Percentiles rank a stretch among this genome's conserved stretches.
These are phyloP conservation scores for Acipenser ruthenus DNA, from an alignment of 2,797 vertebrate species.

Conservation along the genomic window DNA sequence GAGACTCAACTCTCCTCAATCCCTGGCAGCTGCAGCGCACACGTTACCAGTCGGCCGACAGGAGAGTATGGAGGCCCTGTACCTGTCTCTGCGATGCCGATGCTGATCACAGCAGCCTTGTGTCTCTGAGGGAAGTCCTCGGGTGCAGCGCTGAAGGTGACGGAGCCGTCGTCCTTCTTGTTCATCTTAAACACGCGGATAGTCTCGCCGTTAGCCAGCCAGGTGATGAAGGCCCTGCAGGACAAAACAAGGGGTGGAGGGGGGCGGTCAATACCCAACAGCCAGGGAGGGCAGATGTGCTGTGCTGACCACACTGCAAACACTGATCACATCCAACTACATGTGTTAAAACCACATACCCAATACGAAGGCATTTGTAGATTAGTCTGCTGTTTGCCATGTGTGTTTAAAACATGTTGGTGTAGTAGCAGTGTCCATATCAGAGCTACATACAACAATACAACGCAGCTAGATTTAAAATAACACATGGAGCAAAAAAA, in stretches of 20 bases:
- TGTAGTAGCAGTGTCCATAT: too few species aligned
- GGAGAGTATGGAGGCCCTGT: neutral
- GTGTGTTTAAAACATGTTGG: too few species aligned
- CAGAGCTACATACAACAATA: too few species aligned
- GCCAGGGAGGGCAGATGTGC: neutral
- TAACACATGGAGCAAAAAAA: too few species aligned
- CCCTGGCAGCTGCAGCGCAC: too few species aligned
- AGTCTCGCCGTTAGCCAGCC: conserved; percentile 78
- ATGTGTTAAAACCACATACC: too few species aligned
- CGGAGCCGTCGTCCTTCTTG: conserved; percentile 77
- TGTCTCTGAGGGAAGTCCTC: conserved; percentile 80
- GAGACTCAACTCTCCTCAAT: neutral
- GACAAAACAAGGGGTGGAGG: conserved; percentile 8
- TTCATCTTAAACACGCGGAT: conserved; percentile 87
- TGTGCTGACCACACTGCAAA: too few species aligned
- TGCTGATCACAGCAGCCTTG: conserved; percentile 58
- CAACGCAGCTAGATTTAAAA: too few species aligned
- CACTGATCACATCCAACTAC: too few species aligned
- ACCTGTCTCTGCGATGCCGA: conserved; percentile 67
- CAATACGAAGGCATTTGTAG: too few species aligned
- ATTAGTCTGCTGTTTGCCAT: too few species aligned
- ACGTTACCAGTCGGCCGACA: neutral
- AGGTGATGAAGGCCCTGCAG: conserved; percentile 83
- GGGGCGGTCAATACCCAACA: neutral
- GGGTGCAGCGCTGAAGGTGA: conserved; percentile 64